Base-by-base conservation (phyloP, 2,797 vertebrate species). In the Pseudotriccus pelzelni region DNA sequence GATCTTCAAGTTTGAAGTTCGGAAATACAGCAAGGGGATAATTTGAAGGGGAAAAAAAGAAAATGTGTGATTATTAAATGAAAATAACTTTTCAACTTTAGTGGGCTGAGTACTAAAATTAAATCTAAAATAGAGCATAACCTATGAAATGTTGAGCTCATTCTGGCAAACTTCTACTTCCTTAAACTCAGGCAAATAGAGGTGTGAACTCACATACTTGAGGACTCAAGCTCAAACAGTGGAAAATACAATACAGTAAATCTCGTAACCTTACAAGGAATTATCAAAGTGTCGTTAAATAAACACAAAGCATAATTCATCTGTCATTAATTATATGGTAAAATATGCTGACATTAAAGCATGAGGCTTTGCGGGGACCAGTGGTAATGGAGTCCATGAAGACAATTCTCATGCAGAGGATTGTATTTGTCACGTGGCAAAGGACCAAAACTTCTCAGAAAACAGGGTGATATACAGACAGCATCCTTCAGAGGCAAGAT, bases 1-100 rank as follows among this genome's bases (percentile, higher is more conserved):
- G 30, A 86, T 96, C 73, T 95, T 96, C 58, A 76, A 77, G 20
- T 75, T 85, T 90, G 58, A 58, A 59, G 84, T 74, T 82, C 91
- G 78, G 72, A 96, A 96, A 93, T 84, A 79, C 69, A 76, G 76
- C 22, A 72, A 58, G 53, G 53, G 2, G 50, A 53, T 84, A 95
- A 70, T 89, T 75, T 47, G 79, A 74, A 78, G 41, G 5, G 7
- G 3, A 5, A 20, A 22, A 59, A 69, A 52, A 37, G 7, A 73
- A 77, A 70, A 82, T 7, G 7, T 39, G 12, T 32, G 27, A 67
- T 92, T 80, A 90, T 92, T 64, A 74, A 46, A 83, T 59, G 67
- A 82, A 92, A 92, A 95, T 70, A 84, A 37, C 30, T 89, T 82
- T 60, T 89, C 10, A 53, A 8, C 13, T 80, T 58, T 43, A 87